Evolutionary conservation across 2,797 vertebrate species (phyloP).

Genomic region (Enteromius viviparus): DNA sequence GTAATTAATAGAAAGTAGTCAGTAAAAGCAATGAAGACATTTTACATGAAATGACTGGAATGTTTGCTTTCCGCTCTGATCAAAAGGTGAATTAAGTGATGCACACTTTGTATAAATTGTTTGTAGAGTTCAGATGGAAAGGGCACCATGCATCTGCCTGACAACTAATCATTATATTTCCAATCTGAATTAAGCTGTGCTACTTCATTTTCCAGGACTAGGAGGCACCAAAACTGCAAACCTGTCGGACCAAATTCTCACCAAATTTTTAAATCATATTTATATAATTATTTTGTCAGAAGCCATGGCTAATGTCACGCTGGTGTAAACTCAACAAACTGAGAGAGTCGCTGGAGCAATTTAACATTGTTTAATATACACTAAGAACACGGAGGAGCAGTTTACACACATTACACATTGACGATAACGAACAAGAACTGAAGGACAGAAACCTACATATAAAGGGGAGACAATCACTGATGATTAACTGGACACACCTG

Average conservation of each 20-base stretch:
- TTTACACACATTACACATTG: too few species aligned
- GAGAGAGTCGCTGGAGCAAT: too few species aligned
- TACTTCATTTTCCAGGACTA: not conserved
- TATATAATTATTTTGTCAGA: not conserved
- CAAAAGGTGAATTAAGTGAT: constrained; percentile 57
- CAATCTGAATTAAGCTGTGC: constrained; percentile 38
- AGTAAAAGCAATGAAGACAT: constrained; percentile 9
- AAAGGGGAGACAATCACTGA: too few species aligned
- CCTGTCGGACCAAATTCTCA: not conserved
- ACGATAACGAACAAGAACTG: too few species aligned
- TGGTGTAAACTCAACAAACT: too few species aligned
- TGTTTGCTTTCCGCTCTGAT: constrained; percentile 41
- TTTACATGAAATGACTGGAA: constrained; percentile 35
- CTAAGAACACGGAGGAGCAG: too few species aligned
- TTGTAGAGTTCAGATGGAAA: constrained; percentile 50
- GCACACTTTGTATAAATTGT: constrained; percentile 24
- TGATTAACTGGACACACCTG: too few species aligned
- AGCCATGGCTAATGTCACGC: too few species aligned
- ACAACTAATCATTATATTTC: constrained; percentile 47
- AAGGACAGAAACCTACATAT: too few species aligned
- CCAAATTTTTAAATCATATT: not conserved
- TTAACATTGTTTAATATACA: too few species aligned
- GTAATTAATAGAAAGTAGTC: constrained; percentile 54
- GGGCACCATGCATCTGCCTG: constrained; percentile 48
- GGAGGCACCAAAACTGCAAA: constrained; percentile 7